Percentiles rank a stretch among this genome's conserved stretches.
Conservation (phyloP, 2,888 invertebrate species). For the Crematogaster levior region DNA sequence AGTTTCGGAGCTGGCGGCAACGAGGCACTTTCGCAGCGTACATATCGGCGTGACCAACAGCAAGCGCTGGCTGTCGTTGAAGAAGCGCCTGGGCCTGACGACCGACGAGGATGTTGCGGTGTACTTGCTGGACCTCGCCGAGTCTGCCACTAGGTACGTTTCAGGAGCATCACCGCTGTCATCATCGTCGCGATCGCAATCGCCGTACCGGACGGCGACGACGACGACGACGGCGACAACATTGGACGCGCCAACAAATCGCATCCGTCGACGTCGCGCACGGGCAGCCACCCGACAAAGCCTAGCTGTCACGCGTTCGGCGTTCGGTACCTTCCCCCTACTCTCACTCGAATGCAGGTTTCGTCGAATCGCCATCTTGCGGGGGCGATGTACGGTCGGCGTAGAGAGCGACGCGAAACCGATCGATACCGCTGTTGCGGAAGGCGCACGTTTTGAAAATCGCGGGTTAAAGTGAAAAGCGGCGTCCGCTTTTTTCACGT, state of each 20-base stretch:
- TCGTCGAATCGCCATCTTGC: slow-evolving; percentile 77
- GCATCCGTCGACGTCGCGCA: neutral
- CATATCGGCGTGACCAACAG: slow-evolving; percentile 85
- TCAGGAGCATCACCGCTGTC: neutral
- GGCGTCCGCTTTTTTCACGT: neutral
- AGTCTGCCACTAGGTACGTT: slow-evolving; percentile 82
- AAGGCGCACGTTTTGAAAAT: slow-evolving; percentile 58
- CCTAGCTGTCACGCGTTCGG: slow-evolving; percentile 71
- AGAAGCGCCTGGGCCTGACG: slow-evolving; percentile 81
- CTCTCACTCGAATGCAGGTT: slow-evolving; percentile 62
- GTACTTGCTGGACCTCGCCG: slow-evolving; percentile 89
- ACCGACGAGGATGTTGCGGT: slow-evolving; percentile 89
- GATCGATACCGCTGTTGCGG: slow-evolving; percentile 66
- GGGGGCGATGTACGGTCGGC: slow-evolving; percentile 34
- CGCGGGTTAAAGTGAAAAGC: too few relatives aligned
- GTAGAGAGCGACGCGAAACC: slow-evolving; percentile 46
- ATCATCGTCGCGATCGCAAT: neutral
- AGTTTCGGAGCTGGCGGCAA: slow-evolving; percentile 64
- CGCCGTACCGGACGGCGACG: neutral
- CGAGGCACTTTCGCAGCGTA: slow-evolving; percentile 82
- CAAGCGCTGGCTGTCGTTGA: slow-evolving; percentile 84
- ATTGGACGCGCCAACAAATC: too few relatives aligned
- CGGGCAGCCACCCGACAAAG: slow-evolving; percentile 61
- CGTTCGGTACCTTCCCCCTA: slow-evolving; percentile 66
- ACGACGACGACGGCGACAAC: too few relatives aligned